These are phyloP conservation scores for Oncorhynchus masou DNA, from an alignment of 2,113 vertebrate species.

Conservation along the genomic window DNA sequence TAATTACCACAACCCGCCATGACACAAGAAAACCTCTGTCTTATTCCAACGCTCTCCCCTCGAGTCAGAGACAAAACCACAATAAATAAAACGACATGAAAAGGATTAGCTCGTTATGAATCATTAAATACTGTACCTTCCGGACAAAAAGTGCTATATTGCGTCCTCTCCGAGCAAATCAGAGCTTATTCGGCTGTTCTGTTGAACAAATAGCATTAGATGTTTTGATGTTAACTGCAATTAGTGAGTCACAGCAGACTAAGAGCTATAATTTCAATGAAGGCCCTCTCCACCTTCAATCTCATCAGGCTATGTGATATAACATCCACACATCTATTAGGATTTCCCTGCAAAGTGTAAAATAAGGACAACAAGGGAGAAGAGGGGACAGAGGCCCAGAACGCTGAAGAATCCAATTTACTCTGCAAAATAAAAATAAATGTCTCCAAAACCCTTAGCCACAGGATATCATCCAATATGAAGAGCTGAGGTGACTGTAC, in stretches of 20 bases:
- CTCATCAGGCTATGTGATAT: neutral
- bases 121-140: constrained; percentile 63
- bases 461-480: neutral
- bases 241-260: constrained; percentile 20
- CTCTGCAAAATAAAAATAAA: neutral
- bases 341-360: neutral
- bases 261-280: constrained; percentile 1
- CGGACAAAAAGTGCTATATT: constrained; percentile 32
- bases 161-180: constrained; percentile 22
- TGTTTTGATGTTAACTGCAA: constrained; percentile 24
- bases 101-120: constrained; percentile 61
- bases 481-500: neutral
- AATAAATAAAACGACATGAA: constrained; percentile 59
- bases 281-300: constrained; percentile 7
- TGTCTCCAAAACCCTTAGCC: constrained; percentile 2
- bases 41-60: constrained; percentile 1
- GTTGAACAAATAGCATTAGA: constrained; percentile 46
- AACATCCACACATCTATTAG: constrained; percentile 1
- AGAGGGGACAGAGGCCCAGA: neutral
- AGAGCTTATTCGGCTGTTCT: constrained; percentile 28
- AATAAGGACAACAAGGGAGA: neutral
- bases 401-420: neutral
- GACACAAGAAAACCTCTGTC: constrained; percentile 1
- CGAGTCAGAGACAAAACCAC: constrained; percentile 29
- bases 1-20: constrained; percentile 25